These are phyloP conservation scores for Tenthredo mesomela DNA, from an alignment of 2,888 invertebrate species.

Conservation along the genomic window DNA sequence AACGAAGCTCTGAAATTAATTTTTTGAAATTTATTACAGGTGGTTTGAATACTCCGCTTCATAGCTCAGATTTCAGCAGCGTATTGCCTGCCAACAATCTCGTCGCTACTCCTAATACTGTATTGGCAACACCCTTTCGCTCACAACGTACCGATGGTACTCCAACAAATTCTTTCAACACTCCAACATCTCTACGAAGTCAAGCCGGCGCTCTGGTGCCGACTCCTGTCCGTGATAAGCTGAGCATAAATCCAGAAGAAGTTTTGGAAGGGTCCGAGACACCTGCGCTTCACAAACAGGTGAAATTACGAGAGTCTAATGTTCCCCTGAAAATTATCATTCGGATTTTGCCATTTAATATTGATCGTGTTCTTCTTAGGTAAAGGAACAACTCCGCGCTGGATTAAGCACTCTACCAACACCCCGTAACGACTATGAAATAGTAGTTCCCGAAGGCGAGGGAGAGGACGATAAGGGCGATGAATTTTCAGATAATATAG, in stretches of 20 bases:
- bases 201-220: slow-evolving; percentile 80
- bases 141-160: slow-evolving; percentile 84
- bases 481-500: slow-evolving; percentile 71
- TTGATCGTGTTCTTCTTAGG: slow-evolving; percentile 68
- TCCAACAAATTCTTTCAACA: slow-evolving; percentile 74
- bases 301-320: neutral
- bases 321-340: neutral
- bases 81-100: slow-evolving; percentile 86
- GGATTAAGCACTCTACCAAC: slow-evolving; percentile 91
- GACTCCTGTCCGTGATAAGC: slow-evolving; percentile 93
- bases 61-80: slow-evolving; percentile 93
- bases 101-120: slow-evolving; percentile 93
- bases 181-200: slow-evolving; percentile 82
- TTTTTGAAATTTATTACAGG: slow-evolving; percentile 77
- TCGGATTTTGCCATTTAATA: neutral
- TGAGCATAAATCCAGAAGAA: slow-evolving; percentile 96
- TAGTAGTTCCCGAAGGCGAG: slow-evolving; percentile 95
- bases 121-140: slow-evolving; percentile 92
- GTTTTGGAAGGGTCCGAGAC: slow-evolving; percentile 86
- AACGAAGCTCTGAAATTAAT: neutral
- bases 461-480: slow-evolving; percentile 78
- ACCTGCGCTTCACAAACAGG: slow-evolving; percentile 86
- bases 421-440: slow-evolving; percentile 99
- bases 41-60: slow-evolving; percentile 96
- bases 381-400: slow-evolving; percentile 87